phyloP scores from a whole-genome alignment of 1,140 invertebrate species.

The Zaprionus tsacasi region DNA sequence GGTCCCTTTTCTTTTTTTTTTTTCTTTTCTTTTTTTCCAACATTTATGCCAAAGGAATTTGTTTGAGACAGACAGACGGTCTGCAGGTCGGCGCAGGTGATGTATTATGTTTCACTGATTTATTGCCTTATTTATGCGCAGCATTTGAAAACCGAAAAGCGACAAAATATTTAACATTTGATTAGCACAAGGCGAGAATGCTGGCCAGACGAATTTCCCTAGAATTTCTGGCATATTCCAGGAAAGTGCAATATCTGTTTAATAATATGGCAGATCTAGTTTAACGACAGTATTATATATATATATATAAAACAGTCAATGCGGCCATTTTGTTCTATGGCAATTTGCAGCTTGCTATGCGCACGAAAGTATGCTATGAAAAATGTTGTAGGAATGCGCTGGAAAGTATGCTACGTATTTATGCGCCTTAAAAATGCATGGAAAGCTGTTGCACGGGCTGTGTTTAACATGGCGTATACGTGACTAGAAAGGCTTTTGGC shows the following conservation, averaged over 20 bases:
- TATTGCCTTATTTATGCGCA: slow-evolving; percentile 72
- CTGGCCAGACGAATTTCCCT: background rate
- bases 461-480: slow-evolving; percentile 50
- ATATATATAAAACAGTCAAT: no score
- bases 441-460: slow-evolving; percentile 23
- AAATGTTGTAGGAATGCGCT: slow-evolving; percentile 7
- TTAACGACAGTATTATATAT: no score
- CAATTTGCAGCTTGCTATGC: background rate
- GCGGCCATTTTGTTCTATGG: background rate
- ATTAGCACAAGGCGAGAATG: slow-evolving; percentile 35
- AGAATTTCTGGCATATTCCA: no score
- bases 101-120: slow-evolving; percentile 78
- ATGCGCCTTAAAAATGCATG: slow-evolving; percentile 12
- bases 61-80: slow-evolving; percentile 19
- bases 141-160: slow-evolving; percentile 53
- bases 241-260: no score
- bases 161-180: slow-evolving; percentile 55
- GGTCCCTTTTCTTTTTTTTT: slow-evolving; percentile 2
- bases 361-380: slow-evolving; percentile 14
- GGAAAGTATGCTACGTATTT: background rate
- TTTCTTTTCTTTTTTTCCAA: background rate
- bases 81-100: slow-evolving; percentile 55
- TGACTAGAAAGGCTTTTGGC: slow-evolving; percentile 23
- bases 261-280: no score
- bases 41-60: slow-evolving; percentile 2